phyloP scores from a whole-genome alignment of 2,113 vertebrate species.

The Carassius carassius region DNA sequence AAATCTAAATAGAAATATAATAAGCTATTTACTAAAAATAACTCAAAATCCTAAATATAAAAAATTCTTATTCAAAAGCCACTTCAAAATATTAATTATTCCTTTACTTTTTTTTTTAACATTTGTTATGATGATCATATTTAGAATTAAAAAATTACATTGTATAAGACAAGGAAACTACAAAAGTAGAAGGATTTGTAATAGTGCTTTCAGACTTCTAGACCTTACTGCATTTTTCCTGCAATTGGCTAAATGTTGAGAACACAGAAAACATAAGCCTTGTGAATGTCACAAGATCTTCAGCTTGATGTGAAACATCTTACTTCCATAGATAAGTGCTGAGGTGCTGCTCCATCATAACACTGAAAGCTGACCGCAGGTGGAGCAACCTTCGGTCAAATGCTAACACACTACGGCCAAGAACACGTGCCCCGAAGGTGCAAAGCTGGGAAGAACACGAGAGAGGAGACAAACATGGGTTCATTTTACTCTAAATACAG shows the following conservation, averaged over 20 bases:
- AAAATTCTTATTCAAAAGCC: background rate
- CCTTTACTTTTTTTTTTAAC: background rate
- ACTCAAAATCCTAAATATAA: background rate
- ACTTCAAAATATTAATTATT: background rate
- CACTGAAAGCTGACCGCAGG: conserved; percentile 86
- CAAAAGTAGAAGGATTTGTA: background rate
- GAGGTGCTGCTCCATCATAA: conserved; percentile 91
- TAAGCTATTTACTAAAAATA: background rate
- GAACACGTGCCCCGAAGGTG: conserved; percentile 89
- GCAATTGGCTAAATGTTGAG: background rate
- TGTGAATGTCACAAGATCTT: background rate
- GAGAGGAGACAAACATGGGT: conserved; percentile 3
- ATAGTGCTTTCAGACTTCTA: background rate
- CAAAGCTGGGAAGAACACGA: conserved; percentile 80
- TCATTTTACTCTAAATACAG: background rate
- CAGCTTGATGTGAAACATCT: conserved; percentile 61
- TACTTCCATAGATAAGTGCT: conserved; percentile 91
- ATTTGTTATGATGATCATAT: background rate
- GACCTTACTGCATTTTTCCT: conserved; percentile 8
- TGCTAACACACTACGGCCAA: conserved; percentile 88
- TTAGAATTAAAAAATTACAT: background rate
- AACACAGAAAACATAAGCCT: background rate
- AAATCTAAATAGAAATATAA: background rate
- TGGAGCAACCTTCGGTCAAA: conserved; percentile 90
- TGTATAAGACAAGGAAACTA: background rate